phyloP scores from a whole-genome alignment of 1,140 invertebrate species.

The Calliphora vicina region DNA sequence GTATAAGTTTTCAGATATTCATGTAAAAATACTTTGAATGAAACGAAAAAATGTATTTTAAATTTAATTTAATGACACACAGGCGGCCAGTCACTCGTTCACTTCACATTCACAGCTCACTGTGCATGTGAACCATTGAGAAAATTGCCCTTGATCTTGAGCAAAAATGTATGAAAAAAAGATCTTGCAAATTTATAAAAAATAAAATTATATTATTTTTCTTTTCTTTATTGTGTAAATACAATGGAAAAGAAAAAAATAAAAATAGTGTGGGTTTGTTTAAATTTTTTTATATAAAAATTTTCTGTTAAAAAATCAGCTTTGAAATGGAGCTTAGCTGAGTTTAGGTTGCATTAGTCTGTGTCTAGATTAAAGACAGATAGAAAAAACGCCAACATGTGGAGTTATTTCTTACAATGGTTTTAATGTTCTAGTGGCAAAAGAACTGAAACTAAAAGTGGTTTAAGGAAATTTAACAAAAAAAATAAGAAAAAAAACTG shows the following conservation, averaged over 20 bases:
- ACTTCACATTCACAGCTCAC: neutral
- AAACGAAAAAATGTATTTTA: too few relatives aligned
- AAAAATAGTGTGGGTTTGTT: neutral
- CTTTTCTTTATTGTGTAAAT: neutral
- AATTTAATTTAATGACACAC: neutral
- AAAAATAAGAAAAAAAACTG: too few relatives aligned
- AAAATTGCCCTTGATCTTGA: neutral
- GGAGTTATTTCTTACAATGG: too few relatives aligned
- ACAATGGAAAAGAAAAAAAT: neutral
- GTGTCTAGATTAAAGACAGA: neutral
- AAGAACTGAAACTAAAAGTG: constrained; percentile 1
- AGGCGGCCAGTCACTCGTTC: neutral
- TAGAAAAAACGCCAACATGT: neutral
- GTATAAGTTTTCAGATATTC: neutral
- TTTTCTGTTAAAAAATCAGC: neutral
- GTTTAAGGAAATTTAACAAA: neutral
- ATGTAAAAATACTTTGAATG: too few relatives aligned
- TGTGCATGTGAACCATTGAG: neutral
- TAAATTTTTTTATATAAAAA: neutral
- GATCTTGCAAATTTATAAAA: neutral
- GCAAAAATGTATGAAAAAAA: neutral
- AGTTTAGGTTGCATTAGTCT: neutral
- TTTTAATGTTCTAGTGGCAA: too few relatives aligned
- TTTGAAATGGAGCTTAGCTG: neutral
- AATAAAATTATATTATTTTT: neutral